phyloP scores from a whole-genome alignment of 2,113 vertebrate species.

The Platanista minor region DNA sequence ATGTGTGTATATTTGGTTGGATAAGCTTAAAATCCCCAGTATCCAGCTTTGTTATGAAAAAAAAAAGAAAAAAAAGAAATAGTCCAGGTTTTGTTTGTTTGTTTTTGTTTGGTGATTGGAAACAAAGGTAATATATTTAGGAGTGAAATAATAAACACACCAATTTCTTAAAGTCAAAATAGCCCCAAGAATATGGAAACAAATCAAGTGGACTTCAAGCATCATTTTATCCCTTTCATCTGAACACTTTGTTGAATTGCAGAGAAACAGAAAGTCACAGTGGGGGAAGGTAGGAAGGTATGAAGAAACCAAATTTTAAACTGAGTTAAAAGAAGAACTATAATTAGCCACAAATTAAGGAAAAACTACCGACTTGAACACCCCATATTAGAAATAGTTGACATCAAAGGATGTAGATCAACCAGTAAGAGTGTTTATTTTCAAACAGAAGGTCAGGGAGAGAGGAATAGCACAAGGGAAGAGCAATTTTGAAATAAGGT shows the following conservation, averaged over 20 bases:
- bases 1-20: background rate
- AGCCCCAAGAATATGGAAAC: background rate
- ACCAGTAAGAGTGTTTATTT: background rate
- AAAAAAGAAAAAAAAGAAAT: background rate
- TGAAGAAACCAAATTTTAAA: conserved; percentile 4
- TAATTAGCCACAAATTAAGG: background rate
- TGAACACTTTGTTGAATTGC: background rate
- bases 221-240: background rate
- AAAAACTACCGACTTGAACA: background rate
- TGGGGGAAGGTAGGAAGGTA: background rate
- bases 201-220: background rate
- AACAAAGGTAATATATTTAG: background rate
- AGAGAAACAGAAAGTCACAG: background rate
- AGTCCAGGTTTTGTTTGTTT: background rate
- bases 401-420: background rate
- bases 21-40: background rate
- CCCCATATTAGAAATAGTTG: background rate
- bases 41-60: background rate
- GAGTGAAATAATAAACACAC: background rate
- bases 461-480: background rate
- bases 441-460: background rate
- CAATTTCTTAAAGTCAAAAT: background rate
- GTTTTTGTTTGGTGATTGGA: background rate
- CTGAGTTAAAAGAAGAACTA: background rate
- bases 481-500: background rate